Conservation (phyloP, 2,113 vertebrate genomes). For the Danionella cerebrum region DNA sequence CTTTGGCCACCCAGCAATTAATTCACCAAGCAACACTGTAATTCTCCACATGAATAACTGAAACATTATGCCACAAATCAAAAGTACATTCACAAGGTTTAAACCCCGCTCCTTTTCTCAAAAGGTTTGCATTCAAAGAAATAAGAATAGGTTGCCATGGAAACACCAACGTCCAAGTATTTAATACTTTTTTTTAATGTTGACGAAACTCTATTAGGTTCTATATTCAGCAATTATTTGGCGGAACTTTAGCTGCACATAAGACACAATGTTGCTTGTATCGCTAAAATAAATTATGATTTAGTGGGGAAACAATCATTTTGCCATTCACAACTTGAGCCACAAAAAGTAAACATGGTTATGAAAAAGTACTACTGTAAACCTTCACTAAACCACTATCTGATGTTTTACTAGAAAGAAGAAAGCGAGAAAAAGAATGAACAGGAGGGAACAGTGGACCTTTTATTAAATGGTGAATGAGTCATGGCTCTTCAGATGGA, state of each 20-base stretch:
- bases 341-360: too few species aligned
- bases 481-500: conserved; percentile 37
- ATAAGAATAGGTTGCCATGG: conserved; percentile 26
- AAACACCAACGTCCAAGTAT: too few species aligned
- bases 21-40: conserved; percentile 44
- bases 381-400: too few species aligned
- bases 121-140: conserved; percentile 16
- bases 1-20: conserved; percentile 27
- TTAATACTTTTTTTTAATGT: too few species aligned
- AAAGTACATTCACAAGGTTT: neutral
- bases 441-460: neutral
- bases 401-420: too few species aligned
- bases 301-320: too few species aligned
- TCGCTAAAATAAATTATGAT: too few species aligned
- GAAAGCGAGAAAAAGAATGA: neutral
- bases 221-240: too few species aligned
- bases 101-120: conserved; percentile 13
- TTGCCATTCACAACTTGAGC: too few species aligned
- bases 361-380: conserved; percentile 29
- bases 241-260: too few species aligned
- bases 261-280: too few species aligned
- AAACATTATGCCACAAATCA: neutral
- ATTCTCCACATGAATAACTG: conserved; percentile 1
- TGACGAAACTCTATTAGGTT: too few species aligned
- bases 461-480: conserved; percentile 26